These are phyloP conservation scores for Paraplagusia blochii DNA, from an alignment of 2,113 vertebrate genomes.

Conservation along the genomic window DNA sequence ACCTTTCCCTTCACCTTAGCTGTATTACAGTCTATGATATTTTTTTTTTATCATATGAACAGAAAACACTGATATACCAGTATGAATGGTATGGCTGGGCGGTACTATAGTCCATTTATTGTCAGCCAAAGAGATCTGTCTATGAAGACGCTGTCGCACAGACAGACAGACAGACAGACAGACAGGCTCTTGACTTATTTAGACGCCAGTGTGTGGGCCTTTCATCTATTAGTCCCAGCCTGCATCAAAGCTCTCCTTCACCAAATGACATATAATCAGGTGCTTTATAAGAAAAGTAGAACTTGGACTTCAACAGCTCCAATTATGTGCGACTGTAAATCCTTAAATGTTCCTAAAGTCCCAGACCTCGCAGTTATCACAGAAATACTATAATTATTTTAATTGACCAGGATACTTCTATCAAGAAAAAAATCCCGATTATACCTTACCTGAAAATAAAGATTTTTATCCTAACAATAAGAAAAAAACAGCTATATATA, in stretches of 20 bases:
- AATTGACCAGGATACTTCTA: slow-evolving; percentile 64
- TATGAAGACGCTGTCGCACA: slow-evolving; percentile 1
- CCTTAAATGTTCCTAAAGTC: slow-evolving; percentile 61
- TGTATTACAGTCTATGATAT: too few species aligned
- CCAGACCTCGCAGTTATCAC: slow-evolving; percentile 67
- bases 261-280: slow-evolving; percentile 66
- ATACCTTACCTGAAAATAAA: slow-evolving; percentile 53
- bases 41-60: too few species aligned
- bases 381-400: slow-evolving; percentile 72
- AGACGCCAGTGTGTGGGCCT: slow-evolving; percentile 18
- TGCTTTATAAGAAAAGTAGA: slow-evolving; percentile 53
- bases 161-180: slow-evolving; percentile 4
- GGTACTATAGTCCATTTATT: too few species aligned
- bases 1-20: too few species aligned
- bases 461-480: slow-evolving; percentile 66
- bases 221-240: slow-evolving; percentile 44
- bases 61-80: too few species aligned
- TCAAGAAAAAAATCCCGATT: slow-evolving; percentile 62
- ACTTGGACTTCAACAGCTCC: slow-evolving; percentile 60
- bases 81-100: too few species aligned
- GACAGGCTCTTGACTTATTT: background rate
- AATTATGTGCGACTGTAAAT: slow-evolving; percentile 69
- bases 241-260: slow-evolving; percentile 46
- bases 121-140: background rate
- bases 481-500: slow-evolving; percentile 2